These are phyloP conservation scores for Ochotona princeps DNA, from an alignment of 2,113 vertebrate species.

Conservation along the genomic window DNA sequence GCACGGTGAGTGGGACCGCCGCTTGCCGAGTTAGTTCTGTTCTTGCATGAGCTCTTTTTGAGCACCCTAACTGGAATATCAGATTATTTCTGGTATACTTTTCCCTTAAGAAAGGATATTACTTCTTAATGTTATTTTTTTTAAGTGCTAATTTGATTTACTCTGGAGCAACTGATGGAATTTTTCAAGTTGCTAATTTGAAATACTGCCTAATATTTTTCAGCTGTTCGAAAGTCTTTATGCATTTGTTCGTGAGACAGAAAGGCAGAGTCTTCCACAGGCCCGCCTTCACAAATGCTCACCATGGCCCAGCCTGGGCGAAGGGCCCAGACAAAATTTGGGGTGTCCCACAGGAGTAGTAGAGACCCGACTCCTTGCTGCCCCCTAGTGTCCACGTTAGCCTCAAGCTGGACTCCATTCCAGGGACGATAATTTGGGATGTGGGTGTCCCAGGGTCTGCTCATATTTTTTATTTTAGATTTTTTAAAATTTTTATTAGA, in stretches of 20 bases:
- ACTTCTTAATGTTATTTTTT: background rate
- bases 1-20: conserved; percentile 30
- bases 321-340: too few species aligned
- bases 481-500: too few species aligned
- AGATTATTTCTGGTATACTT: background rate
- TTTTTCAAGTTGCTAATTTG: conserved; percentile 9
- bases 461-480: background rate
- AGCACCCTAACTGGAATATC: background rate
- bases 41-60: background rate
- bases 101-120: background rate
- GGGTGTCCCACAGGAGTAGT: too few species aligned
- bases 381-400: background rate
- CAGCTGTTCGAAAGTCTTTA: too few species aligned
- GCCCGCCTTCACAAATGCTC: too few species aligned
- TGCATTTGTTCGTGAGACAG: too few species aligned
- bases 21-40: background rate
- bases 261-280: too few species aligned
- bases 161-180: background rate
- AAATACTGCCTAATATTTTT: background rate
- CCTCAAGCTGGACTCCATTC: too few species aligned
- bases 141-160: background rate
- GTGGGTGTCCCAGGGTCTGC: too few species aligned
- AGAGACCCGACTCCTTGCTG: too few species aligned
- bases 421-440: too few species aligned
- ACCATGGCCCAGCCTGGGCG: too few species aligned